phyloP scores from a whole-genome alignment of 2,113 vertebrate species.

The Mastomys natalensis region DNA sequence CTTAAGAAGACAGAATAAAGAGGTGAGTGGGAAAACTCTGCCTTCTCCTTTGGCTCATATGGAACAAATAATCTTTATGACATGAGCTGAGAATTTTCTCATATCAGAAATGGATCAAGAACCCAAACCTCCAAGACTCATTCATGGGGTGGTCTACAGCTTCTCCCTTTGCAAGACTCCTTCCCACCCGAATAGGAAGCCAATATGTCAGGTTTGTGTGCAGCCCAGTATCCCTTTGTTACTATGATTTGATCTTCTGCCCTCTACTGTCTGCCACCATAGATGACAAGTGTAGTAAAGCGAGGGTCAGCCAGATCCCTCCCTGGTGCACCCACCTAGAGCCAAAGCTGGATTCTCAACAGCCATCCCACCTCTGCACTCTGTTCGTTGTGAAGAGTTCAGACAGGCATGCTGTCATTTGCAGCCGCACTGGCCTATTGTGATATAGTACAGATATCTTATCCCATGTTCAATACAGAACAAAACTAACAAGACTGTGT shows the following conservation, averaged over 20 bases:
- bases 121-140: not conserved
- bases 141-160: not conserved
- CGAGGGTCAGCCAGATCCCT: conserved; percentile 76
- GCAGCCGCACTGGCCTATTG: not conserved
- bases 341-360: not conserved
- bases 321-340: conserved; percentile 27
- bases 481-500: not conserved
- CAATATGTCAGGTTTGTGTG: not conserved
- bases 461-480: not conserved
- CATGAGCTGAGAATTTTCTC: not conserved
- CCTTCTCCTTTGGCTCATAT: not conserved
- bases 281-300: conserved; percentile 82
- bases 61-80: not conserved
- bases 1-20: not conserved
- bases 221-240: not conserved
- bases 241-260: not conserved
- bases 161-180: not conserved
- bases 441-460: not conserved
- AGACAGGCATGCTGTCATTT: conserved; percentile 43
- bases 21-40: not conserved
- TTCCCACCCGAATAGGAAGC: not conserved
- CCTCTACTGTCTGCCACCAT: conserved; percentile 52
- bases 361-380: not conserved
- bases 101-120: not conserved
- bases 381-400: conserved; percentile 15